Conservation (phyloP, 2,888 invertebrate species). For the Sinhomidia bicolor region DNA sequence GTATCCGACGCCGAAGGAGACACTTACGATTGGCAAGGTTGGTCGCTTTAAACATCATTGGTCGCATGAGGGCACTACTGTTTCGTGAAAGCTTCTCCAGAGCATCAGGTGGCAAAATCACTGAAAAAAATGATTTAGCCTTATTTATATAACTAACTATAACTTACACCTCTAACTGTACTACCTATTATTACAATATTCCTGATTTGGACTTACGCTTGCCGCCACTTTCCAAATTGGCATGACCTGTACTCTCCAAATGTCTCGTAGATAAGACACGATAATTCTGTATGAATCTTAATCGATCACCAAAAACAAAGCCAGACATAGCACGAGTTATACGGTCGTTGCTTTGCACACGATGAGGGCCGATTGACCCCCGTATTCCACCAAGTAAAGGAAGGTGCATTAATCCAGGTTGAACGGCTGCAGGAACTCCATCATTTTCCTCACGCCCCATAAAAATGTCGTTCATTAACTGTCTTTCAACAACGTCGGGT, state of each 20-base stretch:
- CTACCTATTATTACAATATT: too few species aligned
- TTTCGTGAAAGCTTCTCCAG: slow-evolving; percentile 22
- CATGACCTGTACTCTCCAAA: slow-evolving; percentile 22
- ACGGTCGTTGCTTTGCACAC: neutral
- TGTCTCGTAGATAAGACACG: neutral
- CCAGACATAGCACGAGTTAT: neutral
- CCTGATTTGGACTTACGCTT: too few species aligned
- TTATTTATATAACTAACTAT: too few species aligned
- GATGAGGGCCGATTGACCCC: neutral
- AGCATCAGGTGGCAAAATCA: slow-evolving; percentile 65
- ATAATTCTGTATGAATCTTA: neutral
- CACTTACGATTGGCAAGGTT: neutral
- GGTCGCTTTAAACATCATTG: slow-evolving; percentile 59
- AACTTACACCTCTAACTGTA: too few species aligned
- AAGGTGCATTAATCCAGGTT: too few species aligned
- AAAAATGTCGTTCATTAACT: too few species aligned
- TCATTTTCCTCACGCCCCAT: too few species aligned
- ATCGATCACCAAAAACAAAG: too few species aligned
- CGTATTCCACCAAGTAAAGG: too few species aligned
- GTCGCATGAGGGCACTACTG: slow-evolving; percentile 20
- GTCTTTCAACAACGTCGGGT: too few species aligned
- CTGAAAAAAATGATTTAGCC: slow-evolving; percentile 51
- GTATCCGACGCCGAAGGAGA: too few species aligned
- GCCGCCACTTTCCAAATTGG: slow-evolving; percentile 32
- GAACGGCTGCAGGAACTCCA: too few species aligned